Percentiles rank a stretch among this genome's conserved stretches.
These are phyloP conservation scores for Drosophila sp. DNA, from an alignment of 1,140 invertebrate species.

Conservation along the genomic window DNA sequence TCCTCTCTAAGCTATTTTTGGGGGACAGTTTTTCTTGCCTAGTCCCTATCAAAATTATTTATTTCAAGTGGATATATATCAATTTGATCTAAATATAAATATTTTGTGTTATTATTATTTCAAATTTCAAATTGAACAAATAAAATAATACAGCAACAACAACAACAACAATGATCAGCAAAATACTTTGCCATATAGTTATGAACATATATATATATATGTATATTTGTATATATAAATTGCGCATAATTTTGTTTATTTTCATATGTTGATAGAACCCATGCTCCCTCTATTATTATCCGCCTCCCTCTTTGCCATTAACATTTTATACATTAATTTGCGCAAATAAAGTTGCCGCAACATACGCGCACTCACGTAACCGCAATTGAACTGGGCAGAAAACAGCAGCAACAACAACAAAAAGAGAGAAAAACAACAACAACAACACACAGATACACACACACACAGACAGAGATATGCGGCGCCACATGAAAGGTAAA, in stretches of 20 bases:
- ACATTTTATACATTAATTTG: constrained; percentile 78
- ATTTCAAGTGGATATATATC: no score
- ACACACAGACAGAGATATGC: constrained; percentile 25
- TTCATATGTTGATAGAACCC: constrained; percentile 48
- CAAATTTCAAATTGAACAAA: not conserved
- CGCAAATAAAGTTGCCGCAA: constrained; percentile 75
- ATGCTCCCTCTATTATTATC: not conserved
- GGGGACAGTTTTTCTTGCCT: no score
- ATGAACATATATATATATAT: not conserved
- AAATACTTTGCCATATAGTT: not conserved
- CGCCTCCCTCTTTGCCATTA: constrained; percentile 37
- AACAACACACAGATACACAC: constrained; percentile 21
- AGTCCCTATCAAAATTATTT: no score
- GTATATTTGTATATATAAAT: constrained; percentile 28
- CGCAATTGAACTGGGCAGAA: constrained; percentile 63
- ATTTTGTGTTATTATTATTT: not conserved
- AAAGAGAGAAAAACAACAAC: constrained; percentile 32
- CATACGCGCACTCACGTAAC: constrained; percentile 73
- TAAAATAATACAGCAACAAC: not conserved
- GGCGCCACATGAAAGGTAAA: constrained; percentile 66
- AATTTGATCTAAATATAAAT: not conserved
- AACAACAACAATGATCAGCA: not conserved
- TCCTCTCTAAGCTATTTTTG: no score
- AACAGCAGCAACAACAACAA: constrained; percentile 43
- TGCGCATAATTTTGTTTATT: constrained; percentile 58